phyloP scores from a whole-genome alignment of 2,888 invertebrate genomes.

The Drosophila basisetae region DNA sequence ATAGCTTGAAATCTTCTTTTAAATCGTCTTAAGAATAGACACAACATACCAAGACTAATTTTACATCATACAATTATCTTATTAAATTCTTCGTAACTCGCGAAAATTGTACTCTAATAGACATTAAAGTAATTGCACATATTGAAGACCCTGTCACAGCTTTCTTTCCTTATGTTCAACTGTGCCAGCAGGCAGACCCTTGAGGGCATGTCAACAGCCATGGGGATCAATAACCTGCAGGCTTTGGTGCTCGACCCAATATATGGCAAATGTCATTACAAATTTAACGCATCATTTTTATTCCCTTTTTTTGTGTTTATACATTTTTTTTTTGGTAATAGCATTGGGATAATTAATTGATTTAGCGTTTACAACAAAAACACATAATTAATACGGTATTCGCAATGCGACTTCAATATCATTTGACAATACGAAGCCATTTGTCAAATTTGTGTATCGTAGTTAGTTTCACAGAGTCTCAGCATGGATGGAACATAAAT shows the following conservation, averaged over 20 bases:
- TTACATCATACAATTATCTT: not conserved
- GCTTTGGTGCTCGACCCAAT: not conserved
- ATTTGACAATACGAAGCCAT: conserved; percentile 49
- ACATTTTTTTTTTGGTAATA: conserved; percentile 37
- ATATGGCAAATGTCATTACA: conserved; percentile 12
- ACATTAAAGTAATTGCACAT: not conserved
- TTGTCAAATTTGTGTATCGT: conserved; percentile 58
- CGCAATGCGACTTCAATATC: conserved; percentile 27
- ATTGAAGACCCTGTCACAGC: not conserved
- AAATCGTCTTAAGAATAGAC: not conserved
- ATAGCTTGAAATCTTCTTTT: not conserved
- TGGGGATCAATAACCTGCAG: conserved; percentile 54
- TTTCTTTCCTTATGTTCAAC: conserved; percentile 1
- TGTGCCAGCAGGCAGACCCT: conserved; percentile 24
- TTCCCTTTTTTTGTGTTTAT: conserved; percentile 8
- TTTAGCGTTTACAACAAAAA: conserved; percentile 47
- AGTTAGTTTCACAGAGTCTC: conserved; percentile 5
- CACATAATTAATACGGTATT: conserved; percentile 65
- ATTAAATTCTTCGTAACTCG: not conserved
- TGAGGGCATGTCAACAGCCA: conserved; percentile 49
- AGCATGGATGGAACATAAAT: conserved; percentile 57
- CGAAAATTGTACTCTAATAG: not conserved
- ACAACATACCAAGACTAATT: not conserved
- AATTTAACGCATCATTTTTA: conserved; percentile 2
- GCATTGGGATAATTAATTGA: conserved; percentile 71